Base-by-base conservation (phyloP, 2,797 vertebrate genomes). In the Eidolon dupreanum region DNA sequence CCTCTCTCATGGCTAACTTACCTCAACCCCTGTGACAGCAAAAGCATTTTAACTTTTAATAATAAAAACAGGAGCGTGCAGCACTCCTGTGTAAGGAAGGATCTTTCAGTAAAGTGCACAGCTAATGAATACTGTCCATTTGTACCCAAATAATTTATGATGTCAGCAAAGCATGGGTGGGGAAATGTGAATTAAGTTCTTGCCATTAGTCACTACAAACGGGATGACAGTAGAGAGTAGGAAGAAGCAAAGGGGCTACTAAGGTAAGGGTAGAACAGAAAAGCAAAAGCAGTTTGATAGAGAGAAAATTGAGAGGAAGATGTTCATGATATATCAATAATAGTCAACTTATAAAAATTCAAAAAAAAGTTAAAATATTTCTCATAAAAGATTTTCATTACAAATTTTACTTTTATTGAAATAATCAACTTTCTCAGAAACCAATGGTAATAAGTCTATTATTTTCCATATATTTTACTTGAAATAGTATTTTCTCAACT, bases 11-110 rank as follows among this genome's bases (percentile, higher is more conserved):
- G 82, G 84, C 98, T 99, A 98, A 98, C 98, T 98, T 98, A 98
- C 97, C 98, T 98, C 98, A 98, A 98, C 95, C 96, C 97, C 96
- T 97, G 97, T 98, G 98, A 99, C 98, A 99, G 99, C 97, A 98
- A 98, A 98, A 98, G 98, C 99, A 99, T 99, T 99, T 99, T 99
- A 99, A 99, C 99, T 99, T 99, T 99, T 99, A 99, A 99, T 99
- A 99, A 99, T 99, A 99, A 98, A 99, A 99, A 98, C 97, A 97
- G 98, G 98, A 20, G 71, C 93, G 98, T 83, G 97, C 98, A 95
- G 95, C 96, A 97, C 96, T 98, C 97, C 97, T 96, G 98, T 94
- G 98, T 93, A 95, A 96, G 70, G 97, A 95, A 96, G 70, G 97
- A 96, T 97, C 96, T 98, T 97, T 97, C 95, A 63, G 97, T 83